Conservation (phyloP, 2,888 invertebrate genomes). For the Athalia cordata region DNA sequence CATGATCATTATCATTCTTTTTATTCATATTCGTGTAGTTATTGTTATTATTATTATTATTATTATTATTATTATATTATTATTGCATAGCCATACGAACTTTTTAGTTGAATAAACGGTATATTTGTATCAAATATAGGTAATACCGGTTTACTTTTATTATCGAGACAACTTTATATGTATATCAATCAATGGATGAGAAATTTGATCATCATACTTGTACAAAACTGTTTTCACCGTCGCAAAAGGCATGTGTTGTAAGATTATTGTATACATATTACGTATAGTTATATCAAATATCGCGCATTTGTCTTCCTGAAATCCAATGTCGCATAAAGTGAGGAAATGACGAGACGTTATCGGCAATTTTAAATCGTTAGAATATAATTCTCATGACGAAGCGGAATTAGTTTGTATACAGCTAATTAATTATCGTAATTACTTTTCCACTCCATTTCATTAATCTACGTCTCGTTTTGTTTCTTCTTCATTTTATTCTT, state of each 20-base stretch:
- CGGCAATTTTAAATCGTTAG: too few species aligned
- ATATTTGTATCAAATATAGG: constrained; percentile 52
- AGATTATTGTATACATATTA: neutral
- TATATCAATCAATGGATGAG: neutral
- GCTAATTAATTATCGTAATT: too few species aligned
- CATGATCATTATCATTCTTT: too few species aligned
- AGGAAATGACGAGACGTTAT: too few species aligned
- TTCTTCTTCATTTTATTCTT: too few species aligned
- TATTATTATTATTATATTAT: too few species aligned
- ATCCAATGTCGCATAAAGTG: neutral
- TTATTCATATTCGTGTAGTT: too few species aligned
- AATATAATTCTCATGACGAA: too few species aligned
- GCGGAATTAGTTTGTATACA: too few species aligned
- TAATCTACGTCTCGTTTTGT: too few species aligned
- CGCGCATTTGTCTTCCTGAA: neutral
- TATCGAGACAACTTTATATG: constrained; percentile 35
- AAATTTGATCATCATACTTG: neutral
- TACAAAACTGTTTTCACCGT: constrained; percentile 45
- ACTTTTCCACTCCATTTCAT: too few species aligned
- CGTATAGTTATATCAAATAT: neutral
- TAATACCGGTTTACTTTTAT: constrained; percentile 48
- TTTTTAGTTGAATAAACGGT: constrained; percentile 56
- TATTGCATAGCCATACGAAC: constrained; percentile 1
- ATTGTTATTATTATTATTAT: too few species aligned
- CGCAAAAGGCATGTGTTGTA: neutral